Base-by-base conservation (phyloP, 1,140 invertebrate species). In the Cheumatopsyche charites region DNA sequence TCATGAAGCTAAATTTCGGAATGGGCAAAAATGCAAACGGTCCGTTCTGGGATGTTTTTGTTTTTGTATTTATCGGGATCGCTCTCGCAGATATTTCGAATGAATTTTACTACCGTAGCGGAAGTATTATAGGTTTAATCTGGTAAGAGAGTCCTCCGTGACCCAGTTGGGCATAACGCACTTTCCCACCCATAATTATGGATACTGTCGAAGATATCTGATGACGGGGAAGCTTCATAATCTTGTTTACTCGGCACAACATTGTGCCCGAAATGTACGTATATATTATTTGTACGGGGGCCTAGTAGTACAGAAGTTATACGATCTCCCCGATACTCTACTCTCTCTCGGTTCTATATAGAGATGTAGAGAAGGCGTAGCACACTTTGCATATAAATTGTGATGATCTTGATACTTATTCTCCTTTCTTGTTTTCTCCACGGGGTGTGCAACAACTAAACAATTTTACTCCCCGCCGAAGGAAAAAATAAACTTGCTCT, bases 361-460 rank as follows among this genome's bases (percentile, higher is more conserved):
- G 21, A 25, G 12, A 23, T 26, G 55, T 58, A 58, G 29, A 47
- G 47, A 29, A 55, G 13, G 49, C 45, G 21, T 23, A n/a, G 66
- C 47, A 29, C 66, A 68, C 66, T 68, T 68, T 68, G 66, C 66
- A 68, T 68, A 68, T 68, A 68, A 68, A 68, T 68, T 68, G 66
- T 68, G 66, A 68, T 68, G 66, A 68, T 68, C 47, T 55, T 68
- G 66, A 55, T 68, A 52, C 66, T 68, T 55, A 58, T 68, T 45
- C 47, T 42, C 47, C 25, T 66, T 66, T 66, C 63, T 66, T 66
- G 43, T 66, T 66, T 66, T 66, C 63, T 45, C 66, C 66, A 42
- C 49, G 66, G 66, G 63, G 66, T 55, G 47, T 68, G 66, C 47
- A 55, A 68, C 66, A 66, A 66, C 63, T 66, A 66, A 66, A 66